Conservation (phyloP, 2,797 vertebrate genomes). For the Clarias pachynema region DNA sequence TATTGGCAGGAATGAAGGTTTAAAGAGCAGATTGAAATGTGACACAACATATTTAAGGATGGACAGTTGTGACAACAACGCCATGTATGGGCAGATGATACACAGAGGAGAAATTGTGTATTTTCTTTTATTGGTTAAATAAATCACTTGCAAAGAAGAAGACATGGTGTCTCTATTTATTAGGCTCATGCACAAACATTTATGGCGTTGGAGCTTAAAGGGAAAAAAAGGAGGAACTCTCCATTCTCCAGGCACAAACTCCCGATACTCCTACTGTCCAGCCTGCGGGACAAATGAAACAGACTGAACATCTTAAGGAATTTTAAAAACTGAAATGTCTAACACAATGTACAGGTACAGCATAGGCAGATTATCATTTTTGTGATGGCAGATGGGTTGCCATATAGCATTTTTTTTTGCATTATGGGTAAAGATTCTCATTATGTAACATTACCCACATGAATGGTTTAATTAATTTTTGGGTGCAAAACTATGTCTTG, state of each 20-base stretch:
- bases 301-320: not conserved
- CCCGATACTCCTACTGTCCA: not conserved
- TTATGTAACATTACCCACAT: not conserved
- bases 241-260: not conserved
- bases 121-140: conserved; percentile 20
- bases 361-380: not conserved
- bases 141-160: conserved; percentile 10
- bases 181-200: conserved; percentile 1
- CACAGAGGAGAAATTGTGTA: not conserved
- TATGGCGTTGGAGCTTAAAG: not conserved
- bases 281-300: not conserved
- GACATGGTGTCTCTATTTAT: not conserved
- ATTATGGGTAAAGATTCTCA: not conserved
- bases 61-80: not conserved
- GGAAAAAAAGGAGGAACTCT: not conserved
- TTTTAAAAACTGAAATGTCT: not conserved
- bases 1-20: not conserved
- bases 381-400: not conserved
- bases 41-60: conserved; percentile 19
- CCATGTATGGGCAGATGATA: conserved; percentile 6
- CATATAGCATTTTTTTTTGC: not conserved
- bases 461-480: not conserved
- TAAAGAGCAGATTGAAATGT: not conserved
- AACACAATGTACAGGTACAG: not conserved
- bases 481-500: not conserved